Base-by-base conservation (phyloP, 2,113 vertebrate species). In the Planiliza haematocheilus region DNA sequence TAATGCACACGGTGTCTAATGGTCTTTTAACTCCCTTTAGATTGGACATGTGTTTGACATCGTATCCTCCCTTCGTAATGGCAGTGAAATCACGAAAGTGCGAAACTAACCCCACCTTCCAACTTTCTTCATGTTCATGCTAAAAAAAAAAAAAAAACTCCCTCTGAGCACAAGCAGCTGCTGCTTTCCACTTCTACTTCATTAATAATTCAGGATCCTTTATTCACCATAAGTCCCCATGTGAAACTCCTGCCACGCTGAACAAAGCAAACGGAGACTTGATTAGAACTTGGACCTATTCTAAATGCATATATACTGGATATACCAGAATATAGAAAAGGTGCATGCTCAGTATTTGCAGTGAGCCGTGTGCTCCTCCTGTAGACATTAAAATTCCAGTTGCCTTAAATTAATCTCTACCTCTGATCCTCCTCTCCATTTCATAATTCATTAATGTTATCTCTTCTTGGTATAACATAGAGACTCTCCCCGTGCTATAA, bases 41-140 rank as follows among this genome's bases (percentile, higher is more conserved):
- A 66, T 58, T 55, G 16, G 80, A 82, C 91, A 90, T 92, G 82
- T 91, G 88, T 42, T 78, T 51, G 55, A 78, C 88, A 92, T 88
- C 85, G 65, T 72, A 66, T 65, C 48, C 64, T 62, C 30, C 48
- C 83, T 41, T 58, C 34, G 63, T 72, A 55, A 69, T 24, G 18
- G 20, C 34, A 82, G 63, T 43, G 55, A 39, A 70, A 53, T 71
- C 81, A 70, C 24, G n/a, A n/a, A n/a, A 57, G 16, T 30, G 50
- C 39, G 69, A 70, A 74, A 86, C 77, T 53, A 61, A 69, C 48
- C 52, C 11, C 24, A 20, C 73, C 59, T 49, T 70, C 41, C 48
- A 8, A 53, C 42, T 76, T 67, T 65, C 39, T 74, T 82, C 37
- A 60, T 39, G 68, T 75, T 74, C 48, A 45, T 73, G 73, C 79